Base-by-base conservation (phyloP, 2,888 invertebrate genomes). In the Strigamia transsilvanica region DNA sequence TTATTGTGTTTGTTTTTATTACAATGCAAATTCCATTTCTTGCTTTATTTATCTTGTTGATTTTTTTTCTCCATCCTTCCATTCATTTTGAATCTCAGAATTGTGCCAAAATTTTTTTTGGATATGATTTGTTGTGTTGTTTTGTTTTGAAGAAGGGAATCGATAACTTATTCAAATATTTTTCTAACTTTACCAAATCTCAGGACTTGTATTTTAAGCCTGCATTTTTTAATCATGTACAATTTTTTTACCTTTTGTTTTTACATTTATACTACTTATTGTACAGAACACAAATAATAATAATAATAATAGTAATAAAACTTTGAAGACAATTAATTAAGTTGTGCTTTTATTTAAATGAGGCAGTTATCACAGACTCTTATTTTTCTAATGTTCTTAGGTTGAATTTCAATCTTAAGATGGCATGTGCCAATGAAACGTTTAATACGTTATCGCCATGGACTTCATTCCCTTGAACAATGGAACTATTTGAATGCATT, bases 121-220 rank as follows among this genome's bases (percentile, higher is more conserved):
- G 46, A n/a, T 46, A n/a, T 46, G 13, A 46, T 46, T 46, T 46
- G n/a, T 46, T 46, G 5, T 46, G 46, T n/a, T n/a, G n/a, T 46
- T 46, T 46, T 46, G 46, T 38, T 38, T 38, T 38, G 6, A 38
- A 38, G 12, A n/a, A 46, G n/a, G 46, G n/a, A 46, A 46, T 46
- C n/a, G 46, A 46, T 46, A 46, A 46, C 46, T 46, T 46, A 46
- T 46, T 46, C 46, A 46, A 46, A 46, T 46, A 46, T 46, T 46
- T 46, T 46, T 46, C n/a, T 46, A n/a, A 46, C 13, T 46, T 46
- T 46, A 46, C 46, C 7, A 46, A 46, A 46, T n/a, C 46, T 46
- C 46, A 46, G 46, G 46, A 46, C 46, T 46, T 46, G 38, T n/a
- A 46, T n/a, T 46, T 46, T n/a, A 46, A 46, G 46, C 46, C 46